Percentiles rank a stretch among this genome's conserved stretches.
Conservation (phyloP, 2,113 vertebrate species). For the Rynchops niger region DNA sequence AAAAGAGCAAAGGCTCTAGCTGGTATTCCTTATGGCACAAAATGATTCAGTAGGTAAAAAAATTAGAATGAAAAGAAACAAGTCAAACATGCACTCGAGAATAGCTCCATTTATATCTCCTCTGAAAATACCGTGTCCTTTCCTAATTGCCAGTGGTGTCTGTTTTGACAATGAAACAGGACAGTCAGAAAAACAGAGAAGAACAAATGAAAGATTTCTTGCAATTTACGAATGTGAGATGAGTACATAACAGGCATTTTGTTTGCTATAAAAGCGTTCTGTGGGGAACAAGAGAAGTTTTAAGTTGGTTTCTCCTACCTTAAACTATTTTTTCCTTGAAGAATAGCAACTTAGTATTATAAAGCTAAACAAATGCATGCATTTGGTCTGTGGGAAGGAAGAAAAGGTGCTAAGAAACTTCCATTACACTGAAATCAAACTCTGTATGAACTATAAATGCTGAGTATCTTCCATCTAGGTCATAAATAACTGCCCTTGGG, state of each 20-base stretch:
- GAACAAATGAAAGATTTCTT: neutral
- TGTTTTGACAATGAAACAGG: neutral
- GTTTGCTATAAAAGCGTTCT: neutral
- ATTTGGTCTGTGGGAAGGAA: neutral
- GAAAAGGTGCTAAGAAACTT: neutral
- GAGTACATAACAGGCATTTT: neutral
- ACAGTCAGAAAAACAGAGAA: neutral
- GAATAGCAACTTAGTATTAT: neutral
- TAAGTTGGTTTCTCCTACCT: neutral
- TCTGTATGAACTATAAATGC: neutral
- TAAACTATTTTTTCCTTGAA: neutral
- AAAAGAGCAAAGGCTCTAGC: neutral
- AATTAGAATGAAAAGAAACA: neutral
- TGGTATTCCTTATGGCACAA: neutral
- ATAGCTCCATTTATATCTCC: neutral
- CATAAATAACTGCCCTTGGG: too few relatives aligned
- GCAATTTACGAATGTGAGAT: neutral
- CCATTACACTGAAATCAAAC: neutral
- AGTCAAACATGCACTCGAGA: neutral
- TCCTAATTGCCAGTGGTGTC: neutral
- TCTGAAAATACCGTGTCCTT: neutral
- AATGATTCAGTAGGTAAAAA: neutral
- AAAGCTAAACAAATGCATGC: neutral
- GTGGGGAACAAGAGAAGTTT: neutral
- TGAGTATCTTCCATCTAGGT: neutral